Percentiles rank a stretch among this genome's conserved stretches.
These are phyloP conservation scores for Stenurella melanura DNA, from an alignment of 2,888 invertebrate species.

Conservation along the genomic window DNA sequence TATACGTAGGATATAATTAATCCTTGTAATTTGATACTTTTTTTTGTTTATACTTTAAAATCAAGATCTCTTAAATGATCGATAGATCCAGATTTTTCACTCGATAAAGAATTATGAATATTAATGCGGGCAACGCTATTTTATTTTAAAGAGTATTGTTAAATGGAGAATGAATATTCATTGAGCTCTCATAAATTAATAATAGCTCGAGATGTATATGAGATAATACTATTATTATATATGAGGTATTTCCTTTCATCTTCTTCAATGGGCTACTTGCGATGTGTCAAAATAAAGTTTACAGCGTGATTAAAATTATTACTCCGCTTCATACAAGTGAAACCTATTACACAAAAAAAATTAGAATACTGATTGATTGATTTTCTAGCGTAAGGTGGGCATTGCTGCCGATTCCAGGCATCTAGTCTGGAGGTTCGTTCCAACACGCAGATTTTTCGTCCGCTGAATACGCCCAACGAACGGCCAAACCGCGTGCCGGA, in stretches of 20 bases:
- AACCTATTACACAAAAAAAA: too few species aligned
- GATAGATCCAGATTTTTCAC: constrained; percentile 7
- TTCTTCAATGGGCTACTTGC: not conserved
- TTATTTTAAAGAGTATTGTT: not conserved
- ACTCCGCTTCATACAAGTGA: too few species aligned
- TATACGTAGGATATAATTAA: not conserved
- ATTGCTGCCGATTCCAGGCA: too few species aligned
- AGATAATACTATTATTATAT: not conserved
- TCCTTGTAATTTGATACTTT: constrained; percentile 2
- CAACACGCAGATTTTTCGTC: too few species aligned
- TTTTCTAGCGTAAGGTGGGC: too few species aligned
- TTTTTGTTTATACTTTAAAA: not conserved
- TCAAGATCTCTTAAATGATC: not conserved
- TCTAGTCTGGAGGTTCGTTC: too few species aligned
- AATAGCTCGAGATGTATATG: not conserved
- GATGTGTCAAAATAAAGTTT: not conserved
- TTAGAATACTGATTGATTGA: too few species aligned
- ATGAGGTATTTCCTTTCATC: not conserved
- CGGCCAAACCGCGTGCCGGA: too few species aligned
- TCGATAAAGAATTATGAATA: not conserved
- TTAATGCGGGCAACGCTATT: not conserved
- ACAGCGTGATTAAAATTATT: not conserved
- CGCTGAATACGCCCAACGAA: too few species aligned
- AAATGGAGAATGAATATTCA: constrained; percentile 2
- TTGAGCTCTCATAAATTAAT: not conserved